Percentiles rank a stretch among this genome's conserved stretches.
These are phyloP conservation scores for Pterobdella sp. DNA, from an alignment of 2,888 invertebrate genomes.

Conservation along the genomic window DNA sequence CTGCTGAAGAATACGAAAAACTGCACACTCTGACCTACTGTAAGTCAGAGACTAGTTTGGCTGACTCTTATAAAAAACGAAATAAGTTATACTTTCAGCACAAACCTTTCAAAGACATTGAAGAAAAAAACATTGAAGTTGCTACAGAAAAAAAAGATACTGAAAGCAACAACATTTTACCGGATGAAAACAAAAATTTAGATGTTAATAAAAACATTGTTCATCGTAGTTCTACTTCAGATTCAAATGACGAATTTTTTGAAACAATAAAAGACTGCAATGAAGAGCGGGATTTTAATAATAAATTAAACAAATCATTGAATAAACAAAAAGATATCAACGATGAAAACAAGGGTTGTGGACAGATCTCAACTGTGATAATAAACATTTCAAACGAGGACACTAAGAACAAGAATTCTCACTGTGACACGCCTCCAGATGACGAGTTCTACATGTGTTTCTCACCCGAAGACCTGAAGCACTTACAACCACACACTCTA, in stretches of 20 bases:
- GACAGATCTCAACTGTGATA: not conserved
- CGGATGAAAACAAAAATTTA: not conserved
- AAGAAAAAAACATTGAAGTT: not conserved
- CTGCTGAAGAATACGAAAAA: constrained; percentile 4
- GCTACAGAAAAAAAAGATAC: not conserved
- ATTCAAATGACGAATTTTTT: constrained; percentile 3
- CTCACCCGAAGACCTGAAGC: constrained; percentile 23
- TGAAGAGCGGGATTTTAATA: not conserved
- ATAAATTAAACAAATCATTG: not conserved
- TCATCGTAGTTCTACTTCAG: constrained; percentile 4
- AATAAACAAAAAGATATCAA: not conserved
- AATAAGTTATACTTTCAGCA: not conserved
- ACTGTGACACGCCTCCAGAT: not conserved
- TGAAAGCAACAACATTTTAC: not conserved
- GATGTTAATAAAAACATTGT: not conserved
- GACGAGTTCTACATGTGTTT: constrained; percentile 27
- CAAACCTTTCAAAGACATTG: constrained; percentile 13
- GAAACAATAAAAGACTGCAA: not conserved
- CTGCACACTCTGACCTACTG: not conserved
- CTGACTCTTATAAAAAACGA: not conserved
- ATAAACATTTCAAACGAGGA: constrained; percentile 1
- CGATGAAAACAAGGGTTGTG: not conserved
- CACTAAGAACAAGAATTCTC: not conserved
- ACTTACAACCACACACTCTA: constrained; percentile 16
- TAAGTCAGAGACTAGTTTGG: not conserved